These are phyloP conservation scores for Timema podura DNA, from an alignment of 2,888 invertebrate species.

Conservation along the genomic window DNA sequence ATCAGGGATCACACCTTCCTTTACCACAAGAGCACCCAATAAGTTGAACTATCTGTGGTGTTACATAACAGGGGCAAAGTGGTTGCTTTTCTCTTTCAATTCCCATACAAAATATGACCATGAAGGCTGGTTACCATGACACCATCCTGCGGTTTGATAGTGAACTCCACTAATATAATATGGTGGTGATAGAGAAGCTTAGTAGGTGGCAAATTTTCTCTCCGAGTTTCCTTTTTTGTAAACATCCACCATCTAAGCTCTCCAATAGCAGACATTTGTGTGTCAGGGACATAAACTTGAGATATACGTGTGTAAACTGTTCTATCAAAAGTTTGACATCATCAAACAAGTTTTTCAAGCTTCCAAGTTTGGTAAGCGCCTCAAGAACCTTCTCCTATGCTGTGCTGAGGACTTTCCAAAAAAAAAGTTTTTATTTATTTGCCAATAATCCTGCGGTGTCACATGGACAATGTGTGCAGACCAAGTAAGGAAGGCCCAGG, in stretches of 20 bases:
- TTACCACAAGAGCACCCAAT: too few species aligned
- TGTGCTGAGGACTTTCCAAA: conserved; percentile 1
- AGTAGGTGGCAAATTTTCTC: conserved; percentile 1
- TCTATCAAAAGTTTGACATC: background rate
- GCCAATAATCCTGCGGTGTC: background rate
- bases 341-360: background rate
- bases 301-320: background rate
- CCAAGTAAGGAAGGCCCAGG: background rate
- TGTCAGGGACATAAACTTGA: conserved; percentile 6
- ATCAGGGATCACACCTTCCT: too few species aligned
- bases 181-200: background rate
- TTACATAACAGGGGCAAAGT: too few species aligned
- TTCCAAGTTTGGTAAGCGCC: background rate
- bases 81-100: too few species aligned
- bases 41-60: too few species aligned
- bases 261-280: background rate
- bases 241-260: conserved; percentile 4
- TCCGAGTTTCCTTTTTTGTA: background rate
- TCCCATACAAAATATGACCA: too few species aligned
- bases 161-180: too few species aligned
- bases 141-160: too few species aligned
- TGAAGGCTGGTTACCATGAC: too few species aligned
- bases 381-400: background rate
- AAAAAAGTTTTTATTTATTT: background rate
- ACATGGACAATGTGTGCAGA: background rate